Evolutionary conservation across 2,888 invertebrate genomes (phyloP).

Genomic region (Ferdinandea cuprea): DNA sequence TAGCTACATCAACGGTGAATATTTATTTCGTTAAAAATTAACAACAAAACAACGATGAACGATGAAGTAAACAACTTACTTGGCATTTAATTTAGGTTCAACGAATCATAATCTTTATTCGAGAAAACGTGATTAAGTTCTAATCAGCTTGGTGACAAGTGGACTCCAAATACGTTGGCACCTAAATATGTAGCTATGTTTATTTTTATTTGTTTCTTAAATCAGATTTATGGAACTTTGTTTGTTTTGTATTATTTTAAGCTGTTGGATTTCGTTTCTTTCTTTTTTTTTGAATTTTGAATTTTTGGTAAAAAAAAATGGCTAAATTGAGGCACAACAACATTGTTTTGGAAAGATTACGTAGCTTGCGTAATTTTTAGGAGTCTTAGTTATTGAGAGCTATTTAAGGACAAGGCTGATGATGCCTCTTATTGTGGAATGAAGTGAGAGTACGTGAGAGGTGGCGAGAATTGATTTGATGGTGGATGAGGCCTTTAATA

Average conservation of each 20-base stretch:
- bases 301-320: no score
- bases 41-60: neutral
- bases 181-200: conserved; percentile 9
- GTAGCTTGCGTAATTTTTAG: no score
- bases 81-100: conserved; percentile 46
- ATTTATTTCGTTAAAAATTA: conserved; percentile 21
- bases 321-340: no score
- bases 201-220: neutral
- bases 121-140: conserved; percentile 60
- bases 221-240: no score
- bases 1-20: conserved; percentile 31
- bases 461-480: no score
- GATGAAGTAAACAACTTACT: conserved; percentile 25
- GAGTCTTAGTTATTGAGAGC: no score
- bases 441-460: no score
- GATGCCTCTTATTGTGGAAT: no score
- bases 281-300: neutral
- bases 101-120: conserved; percentile 57
- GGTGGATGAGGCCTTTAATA: no score
- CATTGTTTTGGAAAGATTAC: no score
- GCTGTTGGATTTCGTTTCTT: neutral
- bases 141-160: conserved; percentile 61
- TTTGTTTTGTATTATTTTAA: neutral
- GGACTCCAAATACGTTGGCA: conserved; percentile 2
- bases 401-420: no score